Evolutionary conservation across 1,140 invertebrate species (phyloP).

Genomic region (Lepidurus couesii): DNA sequence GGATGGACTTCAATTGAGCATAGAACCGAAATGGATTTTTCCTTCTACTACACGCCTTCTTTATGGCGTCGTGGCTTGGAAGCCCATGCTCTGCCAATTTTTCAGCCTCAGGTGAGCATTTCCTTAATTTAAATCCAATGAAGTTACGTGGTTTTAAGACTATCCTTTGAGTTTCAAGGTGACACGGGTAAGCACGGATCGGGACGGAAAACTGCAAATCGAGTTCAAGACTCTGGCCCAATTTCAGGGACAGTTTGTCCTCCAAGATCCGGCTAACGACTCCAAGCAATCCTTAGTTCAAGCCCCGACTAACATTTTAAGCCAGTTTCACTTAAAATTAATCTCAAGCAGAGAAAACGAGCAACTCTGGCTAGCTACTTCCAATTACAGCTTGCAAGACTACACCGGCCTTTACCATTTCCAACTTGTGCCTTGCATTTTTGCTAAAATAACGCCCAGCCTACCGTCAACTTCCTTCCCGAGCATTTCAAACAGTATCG

Average conservation of each 20-base stretch:
- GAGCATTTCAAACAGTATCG: conserved; percentile 40
- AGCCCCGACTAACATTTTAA: conserved; percentile 42
- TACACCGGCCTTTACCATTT: conserved; percentile 47
- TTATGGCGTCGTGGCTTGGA: conserved; percentile 45
- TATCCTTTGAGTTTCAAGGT: conserved; percentile 41
- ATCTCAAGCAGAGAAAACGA: conserved; percentile 48
- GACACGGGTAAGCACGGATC: conserved; percentile 44
- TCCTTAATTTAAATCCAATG: neutral
- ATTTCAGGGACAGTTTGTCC: conserved; percentile 49
- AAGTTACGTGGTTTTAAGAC: neutral
- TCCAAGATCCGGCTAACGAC: conserved; percentile 40
- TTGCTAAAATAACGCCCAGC: conserved; percentile 11
- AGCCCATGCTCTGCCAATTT: conserved; percentile 43
- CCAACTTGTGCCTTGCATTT: conserved; percentile 46
- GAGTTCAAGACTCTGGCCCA: conserved; percentile 48
- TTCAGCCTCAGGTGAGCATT: conserved; percentile 28
- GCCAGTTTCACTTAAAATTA: conserved; percentile 46
- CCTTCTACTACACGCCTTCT: conserved; percentile 48
- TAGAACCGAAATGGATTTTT: conserved; percentile 48
- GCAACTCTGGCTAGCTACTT: conserved; percentile 49
- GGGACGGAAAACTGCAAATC: conserved; percentile 46
- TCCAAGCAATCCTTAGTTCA: conserved; percentile 36
- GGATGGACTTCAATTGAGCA: conserved; percentile 50
- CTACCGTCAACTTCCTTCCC: conserved; percentile 38
- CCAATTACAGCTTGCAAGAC: conserved; percentile 46